A percentile compares a stretch with the other conserved stretches of the same genome.
Evolutionary conservation across 2,113 vertebrate species (phyloP).

Genomic region (Silurus asotus): DNA sequence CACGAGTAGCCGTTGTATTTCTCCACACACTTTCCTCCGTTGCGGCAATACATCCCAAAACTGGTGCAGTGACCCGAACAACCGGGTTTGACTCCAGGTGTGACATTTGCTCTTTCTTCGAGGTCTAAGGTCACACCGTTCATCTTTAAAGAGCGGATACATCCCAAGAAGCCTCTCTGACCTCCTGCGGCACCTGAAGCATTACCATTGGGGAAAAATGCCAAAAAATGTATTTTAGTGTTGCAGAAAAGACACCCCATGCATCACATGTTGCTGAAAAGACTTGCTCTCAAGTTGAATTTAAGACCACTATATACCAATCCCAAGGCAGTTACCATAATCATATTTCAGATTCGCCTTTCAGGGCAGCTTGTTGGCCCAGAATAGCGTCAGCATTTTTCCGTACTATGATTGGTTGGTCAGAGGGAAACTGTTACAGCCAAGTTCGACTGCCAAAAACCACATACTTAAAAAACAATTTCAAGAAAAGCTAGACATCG

Average conservation of each 20-base stretch:
- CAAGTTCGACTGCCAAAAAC: too few relatives aligned
- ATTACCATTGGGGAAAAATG: background rate
- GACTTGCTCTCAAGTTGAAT: background rate
- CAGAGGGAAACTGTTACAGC: too few relatives aligned
- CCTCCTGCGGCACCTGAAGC: conserved; percentile 87
- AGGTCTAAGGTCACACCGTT: conserved; percentile 92
- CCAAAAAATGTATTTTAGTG: background rate
- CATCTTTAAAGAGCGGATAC: conserved; percentile 71
- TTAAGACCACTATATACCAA: too few relatives aligned
- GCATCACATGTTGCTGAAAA: background rate
- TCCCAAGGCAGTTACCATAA: too few relatives aligned
- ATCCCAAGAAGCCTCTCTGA: conserved; percentile 92
- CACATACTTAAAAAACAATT: too few relatives aligned
- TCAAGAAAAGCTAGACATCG: too few relatives aligned
- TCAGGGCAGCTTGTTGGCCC: too few relatives aligned
- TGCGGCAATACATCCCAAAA: conserved; percentile 90
- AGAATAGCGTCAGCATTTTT: too few relatives aligned
- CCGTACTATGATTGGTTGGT: too few relatives aligned
- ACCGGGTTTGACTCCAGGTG: conserved; percentile 85
- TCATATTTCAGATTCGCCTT: too few relatives aligned
- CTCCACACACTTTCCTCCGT: conserved; percentile 91
- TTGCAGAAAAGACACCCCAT: conserved; percentile 54
- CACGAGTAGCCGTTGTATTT: conserved; percentile 94
- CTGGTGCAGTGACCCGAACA: conserved; percentile 97
- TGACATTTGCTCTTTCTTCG: conserved; percentile 90